These are phyloP conservation scores for Plutella xylostella DNA, from an alignment of 2,888 invertebrate genomes.

Conservation along the genomic window DNA sequence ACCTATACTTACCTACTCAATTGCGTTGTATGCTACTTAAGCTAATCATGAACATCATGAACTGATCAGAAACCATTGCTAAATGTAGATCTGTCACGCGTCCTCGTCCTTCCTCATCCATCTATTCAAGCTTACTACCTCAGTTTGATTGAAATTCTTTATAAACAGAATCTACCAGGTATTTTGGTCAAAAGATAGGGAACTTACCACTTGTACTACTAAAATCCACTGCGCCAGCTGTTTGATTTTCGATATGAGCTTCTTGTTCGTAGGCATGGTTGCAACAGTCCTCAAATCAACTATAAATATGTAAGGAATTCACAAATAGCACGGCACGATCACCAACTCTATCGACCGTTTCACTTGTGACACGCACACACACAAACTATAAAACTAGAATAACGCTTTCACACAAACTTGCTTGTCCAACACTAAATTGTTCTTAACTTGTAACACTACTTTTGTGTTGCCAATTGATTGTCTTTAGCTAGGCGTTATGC, in stretches of 20 bases:
- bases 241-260: conserved; percentile 55
- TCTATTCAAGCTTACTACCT: no score
- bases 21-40: no score
- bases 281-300: conserved; percentile 8
- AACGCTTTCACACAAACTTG: conserved; percentile 62
- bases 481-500: conserved; percentile 49
- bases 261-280: conserved; percentile 63
- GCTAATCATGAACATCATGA: no score
- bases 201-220: conserved; percentile 62
- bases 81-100: no score
- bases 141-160: no score
- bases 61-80: no score
- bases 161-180: no score
- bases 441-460: conserved; percentile 31
- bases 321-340: conserved; percentile 57
- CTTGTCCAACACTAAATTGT: conserved; percentile 38
- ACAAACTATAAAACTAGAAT: conserved; percentile 43
- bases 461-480: conserved; percentile 31
- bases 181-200: conserved; percentile 14
- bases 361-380: conserved; percentile 62
- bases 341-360: conserved; percentile 63
- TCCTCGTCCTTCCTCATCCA: no score
- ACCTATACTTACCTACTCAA: no score
- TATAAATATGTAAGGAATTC: conserved; percentile 44
- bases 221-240: conserved; percentile 61